Evolutionary conservation across 2,113 vertebrate genomes (phyloP), one percentile per base, ranked within the genome.

Genomic region (Hyperopisus bebe): DNA sequence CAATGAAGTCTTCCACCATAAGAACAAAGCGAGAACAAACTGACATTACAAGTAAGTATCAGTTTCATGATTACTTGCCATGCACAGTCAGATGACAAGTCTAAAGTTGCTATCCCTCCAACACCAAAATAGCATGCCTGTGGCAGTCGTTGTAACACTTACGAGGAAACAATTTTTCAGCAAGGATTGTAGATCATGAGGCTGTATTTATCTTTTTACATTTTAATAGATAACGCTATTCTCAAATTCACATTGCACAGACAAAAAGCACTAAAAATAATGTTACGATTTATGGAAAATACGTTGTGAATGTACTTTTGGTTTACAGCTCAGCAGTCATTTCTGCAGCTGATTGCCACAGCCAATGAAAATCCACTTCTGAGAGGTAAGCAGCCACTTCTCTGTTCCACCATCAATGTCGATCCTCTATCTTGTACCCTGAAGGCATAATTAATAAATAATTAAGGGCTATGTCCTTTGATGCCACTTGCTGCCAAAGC

Each of bases 271-370:
- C 44, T 47, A 47, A 47, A 47, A 44, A 5, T 82, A 21, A 44
- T 11, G 53, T 17, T 35, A 13, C 13, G 21, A 85, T 50, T 50
- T 47, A 42, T 55, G 15, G 31, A 87, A 87, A 15, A 44, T 5
- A 80, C 24, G 77, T 82, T 19, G 31, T 35, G 31, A 80, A 84
- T 47, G 39, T n/a, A 46, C 19, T 90, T 77, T 77, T 88, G 62
- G 83, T 82, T 90, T 88, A 90, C 91, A 89, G 94, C 84, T 90
- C 86, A 92, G 88, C 91, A 90, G 90, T 94, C 94, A 89, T 93
- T 95, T 91, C 91, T 95, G 90, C 93, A 95, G 91, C 91, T 95
- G 80, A 91, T 91, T 89, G 93, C 95, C 87, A 91, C 93, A 82
- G 88, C 88, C 88, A 94, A 92, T 92, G 93, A 93, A 92, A 92